These are phyloP conservation scores for Myodes glareolus DNA, from an alignment of 2,113 vertebrate genomes.

Conservation along the genomic window DNA sequence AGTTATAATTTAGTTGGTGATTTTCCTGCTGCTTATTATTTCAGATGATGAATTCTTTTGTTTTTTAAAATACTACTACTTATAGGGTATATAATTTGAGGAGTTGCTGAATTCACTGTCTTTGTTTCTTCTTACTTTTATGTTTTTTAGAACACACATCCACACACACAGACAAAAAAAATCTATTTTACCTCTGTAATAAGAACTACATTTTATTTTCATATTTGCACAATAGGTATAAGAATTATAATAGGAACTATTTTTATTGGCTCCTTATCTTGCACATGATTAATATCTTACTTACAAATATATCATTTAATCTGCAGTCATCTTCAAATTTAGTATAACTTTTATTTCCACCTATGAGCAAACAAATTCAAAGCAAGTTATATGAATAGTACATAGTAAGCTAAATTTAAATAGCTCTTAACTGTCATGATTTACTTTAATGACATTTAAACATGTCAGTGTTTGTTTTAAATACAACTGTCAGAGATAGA, in stretches of 20 bases:
- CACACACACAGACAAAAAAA: not conserved
- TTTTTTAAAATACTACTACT: not conserved
- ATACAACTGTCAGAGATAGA: not conserved
- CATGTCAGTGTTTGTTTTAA: slow-evolving; percentile 1
- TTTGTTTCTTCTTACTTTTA: not conserved
- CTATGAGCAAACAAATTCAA: slow-evolving; percentile 39
- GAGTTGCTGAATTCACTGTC: not conserved
- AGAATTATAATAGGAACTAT: not conserved
- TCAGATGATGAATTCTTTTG: not conserved
- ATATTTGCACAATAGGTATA: not conserved
- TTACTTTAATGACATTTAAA: slow-evolving; percentile 37
- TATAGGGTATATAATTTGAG: not conserved
- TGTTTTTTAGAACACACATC: not conserved
- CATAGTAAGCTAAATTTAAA: slow-evolving; percentile 26
- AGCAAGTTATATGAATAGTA: not conserved
- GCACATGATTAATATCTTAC: not conserved
- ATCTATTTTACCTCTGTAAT: not conserved
- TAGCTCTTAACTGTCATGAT: not conserved
- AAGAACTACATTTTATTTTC: slow-evolving; percentile 11
- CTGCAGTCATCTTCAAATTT: slow-evolving; percentile 10
- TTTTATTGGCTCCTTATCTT: not conserved
- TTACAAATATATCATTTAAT: slow-evolving; percentile 19
- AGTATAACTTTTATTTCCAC: slow-evolving; percentile 1
- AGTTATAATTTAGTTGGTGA: slow-evolving; percentile 39
- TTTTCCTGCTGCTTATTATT: not conserved